These are phyloP conservation scores for Ophioderma brevispina DNA, from an alignment of 35 echinoderm and acorn worm genomes.

Conservation along the genomic window DNA sequence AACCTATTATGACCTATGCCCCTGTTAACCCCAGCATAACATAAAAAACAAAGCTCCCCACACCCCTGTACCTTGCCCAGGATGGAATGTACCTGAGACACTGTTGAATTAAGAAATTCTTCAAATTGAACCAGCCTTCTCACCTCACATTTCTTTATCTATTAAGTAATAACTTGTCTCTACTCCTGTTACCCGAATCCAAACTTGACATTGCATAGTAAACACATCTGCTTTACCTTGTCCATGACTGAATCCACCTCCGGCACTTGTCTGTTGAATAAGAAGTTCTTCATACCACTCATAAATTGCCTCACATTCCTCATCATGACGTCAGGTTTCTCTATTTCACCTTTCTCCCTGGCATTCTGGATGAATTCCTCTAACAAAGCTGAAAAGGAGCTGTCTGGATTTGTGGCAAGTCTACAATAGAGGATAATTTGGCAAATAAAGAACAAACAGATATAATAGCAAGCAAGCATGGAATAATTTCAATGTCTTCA, in stretches of 20 bases:
- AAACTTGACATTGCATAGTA: too few relatives aligned
- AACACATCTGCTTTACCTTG: slow-evolving; percentile 64
- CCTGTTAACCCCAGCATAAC: too few relatives aligned
- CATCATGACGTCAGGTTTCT: slow-evolving; percentile 69
- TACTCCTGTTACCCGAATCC: too few relatives aligned
- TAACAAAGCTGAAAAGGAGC: slow-evolving; percentile 55
- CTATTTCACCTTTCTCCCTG: slow-evolving; percentile 59
- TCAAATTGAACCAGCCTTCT: too few relatives aligned
- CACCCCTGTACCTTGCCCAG: too few relatives aligned
- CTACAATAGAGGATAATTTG: slow-evolving; percentile 11
- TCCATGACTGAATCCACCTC: slow-evolving; percentile 77
- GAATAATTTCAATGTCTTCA: background rate
- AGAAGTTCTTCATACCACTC: slow-evolving; percentile 88
- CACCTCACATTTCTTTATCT: too few relatives aligned
- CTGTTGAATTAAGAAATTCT: too few relatives aligned
- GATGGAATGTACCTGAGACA: too few relatives aligned
- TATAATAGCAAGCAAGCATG: background rate
- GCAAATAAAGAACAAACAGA: background rate
- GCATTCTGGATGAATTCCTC: slow-evolving; percentile 60
- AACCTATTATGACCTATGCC: too few relatives aligned
- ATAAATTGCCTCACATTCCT: slow-evolving; percentile 79
- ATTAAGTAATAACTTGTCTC: too few relatives aligned
- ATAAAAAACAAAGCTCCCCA: too few relatives aligned
- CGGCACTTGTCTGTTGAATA: slow-evolving; percentile 68
- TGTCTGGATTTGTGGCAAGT: slow-evolving; percentile 45